Evolutionary conservation across 2,797 vertebrate genomes (phyloP).

Genomic region (Ceryle rudis): DNA sequence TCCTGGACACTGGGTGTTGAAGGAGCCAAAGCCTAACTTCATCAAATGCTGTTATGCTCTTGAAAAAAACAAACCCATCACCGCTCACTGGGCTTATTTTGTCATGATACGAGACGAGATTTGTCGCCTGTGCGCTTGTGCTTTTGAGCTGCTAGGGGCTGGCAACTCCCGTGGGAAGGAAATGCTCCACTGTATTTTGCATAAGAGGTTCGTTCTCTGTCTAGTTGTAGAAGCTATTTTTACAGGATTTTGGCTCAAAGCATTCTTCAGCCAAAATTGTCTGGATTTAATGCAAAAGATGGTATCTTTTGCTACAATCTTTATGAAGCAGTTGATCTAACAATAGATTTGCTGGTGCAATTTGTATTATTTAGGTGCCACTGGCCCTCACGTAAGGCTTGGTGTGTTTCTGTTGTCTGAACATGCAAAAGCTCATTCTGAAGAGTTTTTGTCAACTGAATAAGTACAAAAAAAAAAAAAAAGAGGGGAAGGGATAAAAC

Average conservation of each 20-base stretch:
- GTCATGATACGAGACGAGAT: neutral
- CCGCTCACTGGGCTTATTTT: neutral
- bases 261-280: neutral
- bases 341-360: neutral
- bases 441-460: neutral
- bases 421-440: neutral
- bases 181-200: slow-evolving; percentile 7
- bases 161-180: slow-evolving; percentile 44
- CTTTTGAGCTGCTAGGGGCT: slow-evolving; percentile 44
- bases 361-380: neutral
- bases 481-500: neutral
- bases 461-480: neutral
- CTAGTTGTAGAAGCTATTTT: slow-evolving; percentile 40
- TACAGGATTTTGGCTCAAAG: slow-evolving; percentile 5
- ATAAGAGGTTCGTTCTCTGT: neutral
- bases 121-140: slow-evolving; percentile 32
- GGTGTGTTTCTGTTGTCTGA: neutral
- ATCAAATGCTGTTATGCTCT: neutral
- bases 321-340: neutral
- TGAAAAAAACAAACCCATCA: neutral
- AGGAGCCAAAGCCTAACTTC: neutral
- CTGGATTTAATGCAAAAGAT: slow-evolving; percentile 7
- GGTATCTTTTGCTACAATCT: neutral
- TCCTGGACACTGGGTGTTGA: neutral
- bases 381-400: neutral